These are phyloP conservation scores for Stegana nigrithorax DNA, from an alignment of 2,888 invertebrate species.

Conservation along the genomic window DNA sequence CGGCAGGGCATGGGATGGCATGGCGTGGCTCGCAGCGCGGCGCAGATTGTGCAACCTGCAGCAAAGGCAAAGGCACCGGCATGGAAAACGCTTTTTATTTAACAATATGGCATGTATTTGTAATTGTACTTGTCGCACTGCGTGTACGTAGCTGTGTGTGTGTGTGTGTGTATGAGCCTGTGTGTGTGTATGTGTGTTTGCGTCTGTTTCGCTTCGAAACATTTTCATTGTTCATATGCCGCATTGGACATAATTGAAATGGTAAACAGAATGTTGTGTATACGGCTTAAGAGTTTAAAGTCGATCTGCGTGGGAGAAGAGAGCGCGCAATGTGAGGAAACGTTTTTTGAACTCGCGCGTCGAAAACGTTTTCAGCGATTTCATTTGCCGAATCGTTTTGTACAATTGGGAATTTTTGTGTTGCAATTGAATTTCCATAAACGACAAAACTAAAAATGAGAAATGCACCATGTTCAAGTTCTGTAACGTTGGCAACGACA, in stretches of 20 bases:
- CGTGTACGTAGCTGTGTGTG: constrained; percentile 7
- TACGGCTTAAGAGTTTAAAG: no score
- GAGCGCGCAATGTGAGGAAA: no score
- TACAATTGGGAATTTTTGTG: constrained; percentile 7
- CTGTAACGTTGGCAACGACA: constrained; percentile 47
- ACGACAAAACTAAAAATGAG: not conserved
- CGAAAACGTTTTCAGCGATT: constrained; percentile 8
- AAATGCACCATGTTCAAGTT: constrained; percentile 53
- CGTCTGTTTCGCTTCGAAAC: constrained; percentile 19
- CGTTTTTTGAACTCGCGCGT: no score
- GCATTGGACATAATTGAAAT: constrained; percentile 61
- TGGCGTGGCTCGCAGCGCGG: not conserved
- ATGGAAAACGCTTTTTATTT: constrained; percentile 17
- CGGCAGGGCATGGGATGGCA: constrained; percentile 16
- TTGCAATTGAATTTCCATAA: constrained; percentile 12
- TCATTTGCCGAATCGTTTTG: not conserved
- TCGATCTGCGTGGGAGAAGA: no score
- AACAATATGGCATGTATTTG: constrained; percentile 14
- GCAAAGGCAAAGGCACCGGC: constrained; percentile 2
- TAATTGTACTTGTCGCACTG: not conserved
- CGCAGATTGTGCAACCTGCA: no score
- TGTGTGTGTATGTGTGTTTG: constrained; percentile 29
- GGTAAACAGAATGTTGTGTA: constrained; percentile 58
- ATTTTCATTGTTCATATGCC: constrained; percentile 60
- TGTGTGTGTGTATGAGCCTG: not conserved